Evolutionary conservation across 2,113 vertebrate genomes (phyloP).

Genomic region (Notarius quadriscutis): DNA sequence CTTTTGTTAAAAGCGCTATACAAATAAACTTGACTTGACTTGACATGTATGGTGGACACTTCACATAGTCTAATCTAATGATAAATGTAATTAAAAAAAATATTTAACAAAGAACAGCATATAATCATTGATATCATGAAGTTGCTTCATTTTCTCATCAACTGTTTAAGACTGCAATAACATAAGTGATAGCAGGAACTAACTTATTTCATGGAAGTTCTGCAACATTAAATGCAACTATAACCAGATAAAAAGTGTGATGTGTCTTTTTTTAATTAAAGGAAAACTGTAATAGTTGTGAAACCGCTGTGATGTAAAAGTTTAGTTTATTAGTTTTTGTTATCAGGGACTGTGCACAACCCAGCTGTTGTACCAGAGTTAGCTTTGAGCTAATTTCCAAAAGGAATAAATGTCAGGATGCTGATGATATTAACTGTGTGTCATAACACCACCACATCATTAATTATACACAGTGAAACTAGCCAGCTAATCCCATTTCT

Average conservation of each 20-base stretch:
- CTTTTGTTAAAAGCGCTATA: no score
- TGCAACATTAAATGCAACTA: no score
- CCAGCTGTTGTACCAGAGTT: no score
- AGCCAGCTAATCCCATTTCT: neutral
- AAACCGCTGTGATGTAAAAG: neutral
- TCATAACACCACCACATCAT: neutral
- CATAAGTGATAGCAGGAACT: neutral
- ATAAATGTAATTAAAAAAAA: no score
- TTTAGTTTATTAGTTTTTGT: no score
- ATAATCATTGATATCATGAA: neutral
- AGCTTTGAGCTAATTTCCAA: no score
- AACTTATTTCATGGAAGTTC: neutral
- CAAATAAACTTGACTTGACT: no score
- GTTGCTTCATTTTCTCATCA: neutral
- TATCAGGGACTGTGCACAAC: no score
- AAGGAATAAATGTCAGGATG: neutral
- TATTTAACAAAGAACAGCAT: no score
- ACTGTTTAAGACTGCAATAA: neutral
- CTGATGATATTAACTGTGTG: neutral
- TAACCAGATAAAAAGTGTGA: neutral
- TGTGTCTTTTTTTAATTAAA: neutral
- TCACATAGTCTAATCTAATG: neutral
- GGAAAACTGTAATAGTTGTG: neutral
- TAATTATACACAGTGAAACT: neutral
- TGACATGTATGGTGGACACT: neutral